phyloP scores from a whole-genome alignment of 2,797 vertebrate species.

The Urophycis tenuis region DNA sequence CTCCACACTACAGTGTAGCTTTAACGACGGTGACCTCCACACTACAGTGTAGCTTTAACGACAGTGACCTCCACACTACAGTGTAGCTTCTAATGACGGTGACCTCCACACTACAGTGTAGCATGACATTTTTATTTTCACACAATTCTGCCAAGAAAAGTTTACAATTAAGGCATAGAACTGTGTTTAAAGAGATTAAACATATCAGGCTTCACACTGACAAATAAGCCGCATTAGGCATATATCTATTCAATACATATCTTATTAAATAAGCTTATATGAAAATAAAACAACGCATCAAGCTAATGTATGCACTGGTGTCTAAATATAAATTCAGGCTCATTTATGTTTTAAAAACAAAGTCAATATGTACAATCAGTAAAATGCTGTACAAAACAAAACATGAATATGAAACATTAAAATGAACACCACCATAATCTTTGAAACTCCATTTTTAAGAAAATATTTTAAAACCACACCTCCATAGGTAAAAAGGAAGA shows the following conservation, averaged over 20 bases:
- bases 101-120: neutral
- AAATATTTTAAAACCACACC: conserved; percentile 18
- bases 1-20: too few species aligned
- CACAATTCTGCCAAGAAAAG: neutral
- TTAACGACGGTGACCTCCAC: too few species aligned
- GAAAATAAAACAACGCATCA: conserved; percentile 14
- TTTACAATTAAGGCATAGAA: neutral
- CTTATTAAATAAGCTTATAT: conserved; percentile 26
- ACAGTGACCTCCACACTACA: too few species aligned
- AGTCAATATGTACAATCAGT: conserved; percentile 13
- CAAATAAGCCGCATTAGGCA: conserved; percentile 1
- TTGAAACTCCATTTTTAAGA: conserved; percentile 12
- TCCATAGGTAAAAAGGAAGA: conserved; percentile 42
- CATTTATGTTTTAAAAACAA: conserved; percentile 14
- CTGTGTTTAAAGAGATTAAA: neutral
- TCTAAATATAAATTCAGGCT: conserved; percentile 34
- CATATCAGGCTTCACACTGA: neutral
- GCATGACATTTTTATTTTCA: neutral
- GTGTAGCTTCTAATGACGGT: too few species aligned
- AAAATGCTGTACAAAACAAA: conserved; percentile 27
- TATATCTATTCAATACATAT: neutral
- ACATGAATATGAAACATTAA: conserved; percentile 1
- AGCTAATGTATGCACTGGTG: conserved; percentile 10
- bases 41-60: too few species aligned
- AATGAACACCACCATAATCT: conserved; percentile 18